Conservation (phyloP, 1,140 invertebrate genomes). For the Sminthurides bifidus region DNA sequence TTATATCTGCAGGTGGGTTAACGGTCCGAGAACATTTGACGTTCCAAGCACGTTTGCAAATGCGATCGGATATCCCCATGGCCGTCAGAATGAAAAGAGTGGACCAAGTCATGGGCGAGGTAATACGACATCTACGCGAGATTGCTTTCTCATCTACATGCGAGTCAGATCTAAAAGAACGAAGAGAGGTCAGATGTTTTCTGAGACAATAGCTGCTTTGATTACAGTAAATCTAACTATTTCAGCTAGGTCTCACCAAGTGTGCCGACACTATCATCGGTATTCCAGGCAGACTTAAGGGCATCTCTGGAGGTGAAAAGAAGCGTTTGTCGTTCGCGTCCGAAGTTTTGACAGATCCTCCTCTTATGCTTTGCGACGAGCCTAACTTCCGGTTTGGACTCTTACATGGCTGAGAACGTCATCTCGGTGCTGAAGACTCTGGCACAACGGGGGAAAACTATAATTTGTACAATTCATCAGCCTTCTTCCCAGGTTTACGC, state of each 20-base stretch:
- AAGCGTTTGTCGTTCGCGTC: constrained; percentile 54
- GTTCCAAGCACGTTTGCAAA: constrained; percentile 69
- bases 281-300: constrained; percentile 68
- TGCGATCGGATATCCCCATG: constrained; percentile 69
- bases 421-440: constrained; percentile 70
- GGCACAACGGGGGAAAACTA: constrained; percentile 73
- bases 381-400: constrained; percentile 58
- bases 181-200: too few species aligned
- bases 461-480: constrained; percentile 91
- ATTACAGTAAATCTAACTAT: neutral
- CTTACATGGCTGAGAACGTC: constrained; percentile 82
- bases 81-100: constrained; percentile 65
- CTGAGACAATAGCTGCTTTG: too few species aligned
- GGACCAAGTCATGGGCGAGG: constrained; percentile 78
- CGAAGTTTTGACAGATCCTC: constrained; percentile 69
- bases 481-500: constrained; percentile 86
- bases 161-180: neutral
- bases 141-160: neutral
- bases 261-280: constrained; percentile 81
- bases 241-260: constrained; percentile 60
- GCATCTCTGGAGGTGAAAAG: constrained; percentile 89
- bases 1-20: constrained; percentile 55
- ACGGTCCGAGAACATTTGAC: constrained; percentile 74
- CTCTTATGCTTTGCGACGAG: constrained; percentile 93
- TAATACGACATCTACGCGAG: constrained; percentile 36